Conservation (phyloP, 2,888 invertebrate genomes). For the Aelia acuminata region DNA sequence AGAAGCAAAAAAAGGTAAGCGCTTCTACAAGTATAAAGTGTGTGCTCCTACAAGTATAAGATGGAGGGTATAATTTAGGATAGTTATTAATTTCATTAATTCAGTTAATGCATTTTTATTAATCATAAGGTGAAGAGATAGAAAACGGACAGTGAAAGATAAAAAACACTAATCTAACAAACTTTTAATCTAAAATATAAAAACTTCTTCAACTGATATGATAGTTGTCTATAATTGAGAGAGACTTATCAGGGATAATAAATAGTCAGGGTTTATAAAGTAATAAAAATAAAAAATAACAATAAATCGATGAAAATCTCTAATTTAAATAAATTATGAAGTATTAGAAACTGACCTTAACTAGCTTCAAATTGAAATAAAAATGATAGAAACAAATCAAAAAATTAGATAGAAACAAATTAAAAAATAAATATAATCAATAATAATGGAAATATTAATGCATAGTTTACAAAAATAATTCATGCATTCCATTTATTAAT, state of each 20-base stretch:
- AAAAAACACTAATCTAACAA: background rate
- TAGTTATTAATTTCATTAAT: background rate
- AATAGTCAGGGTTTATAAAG: background rate
- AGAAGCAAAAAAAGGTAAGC: background rate
- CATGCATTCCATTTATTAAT: background rate
- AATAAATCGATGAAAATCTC: background rate
- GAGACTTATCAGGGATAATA: too few relatives aligned
- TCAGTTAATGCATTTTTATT: background rate
- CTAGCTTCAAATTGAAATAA: background rate
- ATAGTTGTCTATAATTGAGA: too few relatives aligned
- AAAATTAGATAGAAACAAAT: too few relatives aligned
- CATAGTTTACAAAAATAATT: background rate
- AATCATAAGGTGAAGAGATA: background rate
- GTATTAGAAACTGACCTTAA: background rate
- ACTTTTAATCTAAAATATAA: background rate
- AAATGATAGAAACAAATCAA: background rate
- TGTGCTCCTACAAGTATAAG: too few relatives aligned
- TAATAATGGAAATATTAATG: background rate
- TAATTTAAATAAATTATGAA: background rate
- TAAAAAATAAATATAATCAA: background rate
- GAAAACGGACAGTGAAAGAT: background rate
- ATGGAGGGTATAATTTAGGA: background rate
- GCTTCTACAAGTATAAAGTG: too few relatives aligned
- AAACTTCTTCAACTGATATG: too few relatives aligned
- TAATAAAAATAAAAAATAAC: background rate